A percentile compares a stretch with the other conserved stretches of the same genome.
Evolutionary conservation across 1,140 invertebrate genomes (phyloP).

Genomic region (Lamellibrachia luymesi): DNA sequence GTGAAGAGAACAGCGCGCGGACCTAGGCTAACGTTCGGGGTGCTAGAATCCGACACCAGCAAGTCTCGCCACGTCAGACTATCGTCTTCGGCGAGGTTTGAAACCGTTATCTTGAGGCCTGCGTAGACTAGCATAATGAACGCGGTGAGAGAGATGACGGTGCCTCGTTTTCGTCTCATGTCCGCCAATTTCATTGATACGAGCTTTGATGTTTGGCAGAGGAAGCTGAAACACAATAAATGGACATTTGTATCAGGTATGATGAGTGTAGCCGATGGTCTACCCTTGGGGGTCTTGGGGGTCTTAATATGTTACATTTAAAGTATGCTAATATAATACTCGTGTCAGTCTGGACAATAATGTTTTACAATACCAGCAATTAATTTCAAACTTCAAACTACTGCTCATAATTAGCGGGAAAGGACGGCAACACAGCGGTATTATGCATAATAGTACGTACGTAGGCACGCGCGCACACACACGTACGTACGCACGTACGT

Average conservation of each 20-base stretch:
- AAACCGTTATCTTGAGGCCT: not conserved
- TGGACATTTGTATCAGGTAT: not conserved
- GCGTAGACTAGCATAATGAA: not conserved
- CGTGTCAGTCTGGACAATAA: no score
- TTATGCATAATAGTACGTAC: not conserved
- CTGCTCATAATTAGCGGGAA: no score
- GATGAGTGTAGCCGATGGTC: not conserved
- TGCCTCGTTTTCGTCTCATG: not conserved
- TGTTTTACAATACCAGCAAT: no score
- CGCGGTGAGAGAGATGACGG: not conserved
- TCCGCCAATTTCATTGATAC: not conserved
- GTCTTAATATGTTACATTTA: no score
- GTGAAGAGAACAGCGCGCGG: constrained; percentile 15
- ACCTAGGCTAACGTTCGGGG: not conserved
- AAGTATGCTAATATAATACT: no score
- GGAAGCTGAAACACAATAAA: not conserved
- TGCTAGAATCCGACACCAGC: not conserved
- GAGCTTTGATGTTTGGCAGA: not conserved
- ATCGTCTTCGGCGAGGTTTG: not conserved
- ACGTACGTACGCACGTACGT: not conserved
- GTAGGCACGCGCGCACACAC: not conserved
- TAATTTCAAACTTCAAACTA: no score
- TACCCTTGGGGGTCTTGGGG: no score
- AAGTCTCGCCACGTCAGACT: not conserved
- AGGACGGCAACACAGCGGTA: no score